These are phyloP conservation scores for Drosophila serrata DNA, from an alignment of 1,140 invertebrate species.

Conservation along the genomic window DNA sequence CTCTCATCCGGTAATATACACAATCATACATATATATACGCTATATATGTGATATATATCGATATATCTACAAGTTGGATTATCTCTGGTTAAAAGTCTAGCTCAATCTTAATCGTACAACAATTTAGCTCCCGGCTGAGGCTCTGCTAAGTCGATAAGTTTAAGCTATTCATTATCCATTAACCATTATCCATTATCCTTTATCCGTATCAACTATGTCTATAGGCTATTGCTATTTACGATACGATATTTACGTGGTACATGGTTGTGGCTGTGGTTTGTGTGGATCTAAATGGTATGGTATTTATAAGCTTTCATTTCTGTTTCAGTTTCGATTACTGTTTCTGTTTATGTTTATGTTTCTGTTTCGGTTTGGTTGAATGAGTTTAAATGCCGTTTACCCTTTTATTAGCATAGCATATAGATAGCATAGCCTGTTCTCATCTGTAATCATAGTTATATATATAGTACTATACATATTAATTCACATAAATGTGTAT, in stretches of 20 bases:
- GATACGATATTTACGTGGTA: constrained; percentile 76
- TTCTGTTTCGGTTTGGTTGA: constrained; percentile 31
- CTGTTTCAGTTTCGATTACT: too few relatives aligned
- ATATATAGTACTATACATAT: constrained; percentile 43
- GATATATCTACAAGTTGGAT: constrained; percentile 60
- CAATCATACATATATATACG: constrained; percentile 59
- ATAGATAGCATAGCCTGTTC: constrained; percentile 58
- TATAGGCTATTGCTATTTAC: constrained; percentile 78
- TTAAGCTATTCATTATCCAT: constrained; percentile 14
- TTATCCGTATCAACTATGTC: constrained; percentile 40
- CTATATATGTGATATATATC: constrained; percentile 60
- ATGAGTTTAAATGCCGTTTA: constrained; percentile 81
- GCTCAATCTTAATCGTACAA: constrained; percentile 78
- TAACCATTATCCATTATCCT: background rate
- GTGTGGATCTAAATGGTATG: constrained; percentile 51
- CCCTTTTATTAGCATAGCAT: constrained; percentile 77
- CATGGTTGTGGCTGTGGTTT: constrained; percentile 27
- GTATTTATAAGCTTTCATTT: constrained; percentile 68
- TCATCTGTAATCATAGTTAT: constrained; percentile 45
- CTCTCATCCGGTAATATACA: constrained; percentile 61
- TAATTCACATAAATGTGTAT: constrained; percentile 46
- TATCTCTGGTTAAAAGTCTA: constrained; percentile 74
- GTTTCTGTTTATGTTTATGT: constrained; percentile 6
- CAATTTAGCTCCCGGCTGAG: constrained; percentile 61
- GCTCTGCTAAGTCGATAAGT: constrained; percentile 53